Base-by-base conservation (phyloP, 2,113 vertebrate species). In the Sprattus sprattus region DNA sequence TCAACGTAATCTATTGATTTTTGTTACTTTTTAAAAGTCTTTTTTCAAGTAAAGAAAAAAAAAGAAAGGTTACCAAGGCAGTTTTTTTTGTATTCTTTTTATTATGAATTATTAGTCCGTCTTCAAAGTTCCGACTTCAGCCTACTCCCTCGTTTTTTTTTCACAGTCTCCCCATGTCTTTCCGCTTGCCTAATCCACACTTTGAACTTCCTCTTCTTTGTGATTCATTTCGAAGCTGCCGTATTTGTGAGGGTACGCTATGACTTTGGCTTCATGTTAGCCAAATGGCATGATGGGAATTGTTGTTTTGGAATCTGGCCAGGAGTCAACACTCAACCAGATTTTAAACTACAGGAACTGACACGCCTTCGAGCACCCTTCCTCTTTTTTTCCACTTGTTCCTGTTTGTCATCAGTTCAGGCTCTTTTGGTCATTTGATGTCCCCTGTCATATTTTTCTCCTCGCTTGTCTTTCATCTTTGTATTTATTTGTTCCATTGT, bases 11-110 rank as follows among this genome's bases (percentile, higher is more conserved):
- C 89, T 94, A 88, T 94, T 93, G 85, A 92, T 93, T 96, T 54
- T 71, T 94, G 90, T 95, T 95, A 94, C 92, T 95, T 96, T 95
- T 95, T 93, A 84, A 93, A 95, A 93, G 81, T 94, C 91, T 96
- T 97, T 95, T 96, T 96, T 97, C 96, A 95, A 94, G 93, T 94
- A 94, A 94, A 93, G 81, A 90, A 92, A 87, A 92, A 71, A 91
- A 89, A 92, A 90, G 84, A 89, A 92, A 90, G 92, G 87, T 91
- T 91, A 91, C 89, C 9, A 81, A 88, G 85, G 87, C 89, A 84
- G 86, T 91, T 94, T 93, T 92, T 39, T 93, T 86, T 91, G 67
- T 86, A 87, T 87, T 86, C 60, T 88, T 85, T 71, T 82, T 84
- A 80, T 84, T 54, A 71, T 88, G 25, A 28, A 25, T 71, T 64